These are phyloP conservation scores for Pocota personata DNA, from an alignment of 2,888 invertebrate genomes.

Conservation along the genomic window DNA sequence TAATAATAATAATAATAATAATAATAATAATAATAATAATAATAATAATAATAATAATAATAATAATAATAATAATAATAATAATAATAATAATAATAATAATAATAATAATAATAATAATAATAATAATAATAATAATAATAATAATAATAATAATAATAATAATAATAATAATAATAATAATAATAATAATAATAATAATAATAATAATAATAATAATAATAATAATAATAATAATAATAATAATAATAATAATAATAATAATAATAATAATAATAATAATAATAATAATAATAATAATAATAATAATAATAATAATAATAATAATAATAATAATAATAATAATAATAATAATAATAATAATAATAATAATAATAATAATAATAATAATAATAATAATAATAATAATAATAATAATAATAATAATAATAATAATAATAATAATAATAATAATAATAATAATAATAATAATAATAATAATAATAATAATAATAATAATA, in stretches of 20 bases:
- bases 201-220: constrained; percentile 13
- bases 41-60: too few species aligned
- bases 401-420: neutral
- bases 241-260: constrained; percentile 8
- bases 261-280: neutral
- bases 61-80: constrained; percentile 7
- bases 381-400: neutral
- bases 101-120: constrained; percentile 11
- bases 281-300: neutral
- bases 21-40: too few species aligned
- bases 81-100: constrained; percentile 6
- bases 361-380: neutral
- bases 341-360: neutral
- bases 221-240: constrained; percentile 14
- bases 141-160: constrained; percentile 2
- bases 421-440: neutral
- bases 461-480: neutral
- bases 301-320: neutral
- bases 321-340: neutral
- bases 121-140: neutral
- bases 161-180: constrained; percentile 1
- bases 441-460: neutral
- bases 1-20: too few species aligned
- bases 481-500: neutral
- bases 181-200: constrained; percentile 8